phyloP scores from a whole-genome alignment of 2,888 invertebrate genomes.

The Tipula vernalis region DNA sequence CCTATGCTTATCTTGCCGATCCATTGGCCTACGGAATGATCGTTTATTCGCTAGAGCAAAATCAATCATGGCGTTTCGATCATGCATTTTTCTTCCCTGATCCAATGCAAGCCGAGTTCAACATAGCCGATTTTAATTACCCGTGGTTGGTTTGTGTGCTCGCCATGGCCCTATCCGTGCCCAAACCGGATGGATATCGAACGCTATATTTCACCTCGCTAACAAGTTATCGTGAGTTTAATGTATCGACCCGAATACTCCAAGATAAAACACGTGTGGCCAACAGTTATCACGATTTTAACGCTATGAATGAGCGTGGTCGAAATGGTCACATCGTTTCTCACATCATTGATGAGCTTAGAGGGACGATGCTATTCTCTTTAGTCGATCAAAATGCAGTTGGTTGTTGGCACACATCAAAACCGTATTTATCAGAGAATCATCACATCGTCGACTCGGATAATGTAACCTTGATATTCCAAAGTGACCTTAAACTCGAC shows the following conservation, averaged over 20 bases:
- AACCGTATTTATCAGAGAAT: slow-evolving; percentile 50
- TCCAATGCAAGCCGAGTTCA: slow-evolving; percentile 64
- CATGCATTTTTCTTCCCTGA: slow-evolving; percentile 68
- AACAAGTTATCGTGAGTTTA: slow-evolving; percentile 64
- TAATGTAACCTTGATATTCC: slow-evolving; percentile 62
- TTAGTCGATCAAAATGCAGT: slow-evolving; percentile 70
- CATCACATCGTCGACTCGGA: slow-evolving; percentile 61
- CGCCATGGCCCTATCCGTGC: slow-evolving; percentile 59
- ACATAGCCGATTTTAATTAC: slow-evolving; percentile 68
- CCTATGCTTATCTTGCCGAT: slow-evolving; percentile 68
- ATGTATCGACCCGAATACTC: slow-evolving; percentile 61
- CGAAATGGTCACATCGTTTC: slow-evolving; percentile 57
- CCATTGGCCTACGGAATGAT: slow-evolving; percentile 72
- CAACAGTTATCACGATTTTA: slow-evolving; percentile 59
- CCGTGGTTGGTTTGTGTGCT: slow-evolving; percentile 80
- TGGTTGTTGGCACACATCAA: slow-evolving; percentile 66
- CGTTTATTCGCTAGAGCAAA: slow-evolving; percentile 61
- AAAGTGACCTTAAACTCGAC: slow-evolving; percentile 67
- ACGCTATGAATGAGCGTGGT: slow-evolving; percentile 46
- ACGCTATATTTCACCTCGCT: slow-evolving; percentile 67
- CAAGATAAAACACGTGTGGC: slow-evolving; percentile 52
- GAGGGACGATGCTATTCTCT: slow-evolving; percentile 57
- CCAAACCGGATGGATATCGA: slow-evolving; percentile 53
- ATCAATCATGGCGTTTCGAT: slow-evolving; percentile 66
- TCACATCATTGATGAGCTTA: slow-evolving; percentile 55